Percentiles rank a stretch among this genome's conserved stretches.
Evolutionary conservation across 2,113 vertebrate genomes (phyloP).

Genomic region (Phyllostomus discolor): DNA sequence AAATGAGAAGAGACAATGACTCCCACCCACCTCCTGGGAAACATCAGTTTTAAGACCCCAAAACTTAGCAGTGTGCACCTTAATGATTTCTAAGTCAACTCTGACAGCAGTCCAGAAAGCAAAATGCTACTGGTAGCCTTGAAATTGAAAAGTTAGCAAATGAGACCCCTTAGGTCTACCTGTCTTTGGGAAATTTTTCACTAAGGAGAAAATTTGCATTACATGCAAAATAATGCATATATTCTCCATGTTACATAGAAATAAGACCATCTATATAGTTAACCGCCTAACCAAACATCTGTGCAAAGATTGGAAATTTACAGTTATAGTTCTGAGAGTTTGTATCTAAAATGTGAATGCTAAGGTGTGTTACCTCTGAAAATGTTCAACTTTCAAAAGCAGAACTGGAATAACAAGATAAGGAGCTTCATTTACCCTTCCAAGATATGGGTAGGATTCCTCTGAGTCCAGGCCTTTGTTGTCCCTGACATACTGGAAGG

Average conservation of each 20-base stretch:
- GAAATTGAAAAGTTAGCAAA: neutral
- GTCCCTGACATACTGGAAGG: conserved; percentile 91
- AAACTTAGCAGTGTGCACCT: neutral
- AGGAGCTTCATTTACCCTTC: conserved; percentile 77
- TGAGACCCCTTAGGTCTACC: neutral
- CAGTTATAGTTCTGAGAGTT: neutral
- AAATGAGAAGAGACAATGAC: neutral
- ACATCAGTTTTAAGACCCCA: neutral
- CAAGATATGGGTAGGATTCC: conserved; percentile 90
- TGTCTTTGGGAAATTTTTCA: neutral
- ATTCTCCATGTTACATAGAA: neutral
- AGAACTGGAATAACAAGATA: neutral
- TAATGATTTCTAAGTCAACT: neutral
- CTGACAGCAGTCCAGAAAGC: neutral
- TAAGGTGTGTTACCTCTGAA: neutral
- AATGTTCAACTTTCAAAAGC: neutral
- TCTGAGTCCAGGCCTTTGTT: conserved; percentile 93
- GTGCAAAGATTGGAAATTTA: neutral
- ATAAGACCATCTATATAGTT: neutral
- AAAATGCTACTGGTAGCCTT: neutral
- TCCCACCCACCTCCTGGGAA: neutral
- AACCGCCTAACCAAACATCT: neutral
- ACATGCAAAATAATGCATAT: neutral
- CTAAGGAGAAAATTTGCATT: neutral
- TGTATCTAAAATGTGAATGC: neutral